A percentile compares a stretch with the other conserved stretches of the same genome.
phyloP scores from a whole-genome alignment of 1,140 invertebrate genomes.

The Monomorium pharaonis region DNA sequence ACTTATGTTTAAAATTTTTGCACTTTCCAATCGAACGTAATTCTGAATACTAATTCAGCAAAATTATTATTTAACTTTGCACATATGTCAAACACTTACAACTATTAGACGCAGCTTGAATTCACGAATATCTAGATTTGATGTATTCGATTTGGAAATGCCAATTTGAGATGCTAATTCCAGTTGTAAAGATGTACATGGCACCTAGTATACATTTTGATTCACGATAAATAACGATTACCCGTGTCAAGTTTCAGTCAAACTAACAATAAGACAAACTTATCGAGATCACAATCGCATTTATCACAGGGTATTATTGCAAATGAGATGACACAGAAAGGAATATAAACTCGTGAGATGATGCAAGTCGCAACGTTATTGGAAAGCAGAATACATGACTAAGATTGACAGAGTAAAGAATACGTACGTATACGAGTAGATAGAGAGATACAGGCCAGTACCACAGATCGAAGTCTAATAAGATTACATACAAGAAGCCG shows the following conservation, averaged over 20 bases:
- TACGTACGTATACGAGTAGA: slow-evolving; percentile 83
- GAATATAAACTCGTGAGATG: slow-evolving; percentile 13
- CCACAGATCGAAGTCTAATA: slow-evolving; percentile 67
- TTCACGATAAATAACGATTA: slow-evolving; percentile 7
- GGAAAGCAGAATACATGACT: slow-evolving; percentile 36
- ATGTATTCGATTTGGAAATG: not conserved
- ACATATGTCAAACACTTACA: not conserved
- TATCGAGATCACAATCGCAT: slow-evolving; percentile 7
- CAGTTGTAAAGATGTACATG: not conserved
- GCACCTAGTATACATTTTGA: not conserved
- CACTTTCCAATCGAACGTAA: not conserved
- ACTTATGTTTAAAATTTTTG: not conserved
- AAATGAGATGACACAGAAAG: slow-evolving; percentile 23
- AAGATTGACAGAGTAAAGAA: slow-evolving; percentile 77
- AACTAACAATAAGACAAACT: not conserved
- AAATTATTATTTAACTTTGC: not conserved
- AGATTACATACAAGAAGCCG: slow-evolving; percentile 58
- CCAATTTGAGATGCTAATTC: not conserved
- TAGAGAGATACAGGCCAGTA: slow-evolving; percentile 74
- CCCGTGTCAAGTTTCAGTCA: not conserved
- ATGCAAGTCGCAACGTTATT: slow-evolving; percentile 43
- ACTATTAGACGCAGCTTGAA: not conserved
- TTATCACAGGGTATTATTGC: slow-evolving; percentile 18
- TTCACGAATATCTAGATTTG: not conserved
- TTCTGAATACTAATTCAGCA: not conserved